Conservation (phyloP, 2,113 vertebrate species). For the Bufo bufo region DNA sequence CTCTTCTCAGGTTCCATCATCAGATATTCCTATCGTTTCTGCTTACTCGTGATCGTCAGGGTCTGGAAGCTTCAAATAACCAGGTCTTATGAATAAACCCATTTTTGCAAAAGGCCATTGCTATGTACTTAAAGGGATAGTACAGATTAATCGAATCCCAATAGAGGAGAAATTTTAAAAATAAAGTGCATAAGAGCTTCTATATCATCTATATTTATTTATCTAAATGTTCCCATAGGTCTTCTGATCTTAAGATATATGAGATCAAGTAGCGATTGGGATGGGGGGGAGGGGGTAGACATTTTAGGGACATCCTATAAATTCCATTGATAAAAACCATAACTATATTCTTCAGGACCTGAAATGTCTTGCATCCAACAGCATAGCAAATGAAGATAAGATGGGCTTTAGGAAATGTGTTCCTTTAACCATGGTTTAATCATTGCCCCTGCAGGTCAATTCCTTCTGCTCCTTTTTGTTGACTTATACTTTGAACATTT, state of each 20-base stretch:
- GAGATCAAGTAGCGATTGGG: no score
- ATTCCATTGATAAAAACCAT: no score
- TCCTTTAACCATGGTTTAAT: background rate
- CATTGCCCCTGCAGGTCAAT: background rate
- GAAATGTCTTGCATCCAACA: no score
- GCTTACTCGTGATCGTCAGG: slow-evolving; percentile 12
- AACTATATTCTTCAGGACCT: no score
- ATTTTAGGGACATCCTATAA: no score
- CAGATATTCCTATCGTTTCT: background rate
- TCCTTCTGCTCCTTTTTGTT: background rate
- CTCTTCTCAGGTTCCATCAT: background rate
- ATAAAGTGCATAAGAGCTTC: no score
- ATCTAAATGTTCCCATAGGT: background rate
- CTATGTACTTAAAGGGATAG: no score
- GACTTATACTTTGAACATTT: background rate
- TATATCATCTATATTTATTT: background rate
- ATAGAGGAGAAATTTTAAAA: no score
- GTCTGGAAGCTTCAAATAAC: background rate
- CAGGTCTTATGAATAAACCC: background rate
- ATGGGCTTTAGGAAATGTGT: background rate
- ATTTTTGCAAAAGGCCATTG: background rate
- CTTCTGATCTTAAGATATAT: no score
- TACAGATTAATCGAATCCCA: no score
- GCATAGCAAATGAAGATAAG: background rate
- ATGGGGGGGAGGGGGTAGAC: no score